Evolutionary conservation across 2,797 vertebrate genomes (phyloP).

Genomic region (Acrossocheilus wenchowensis): DNA sequence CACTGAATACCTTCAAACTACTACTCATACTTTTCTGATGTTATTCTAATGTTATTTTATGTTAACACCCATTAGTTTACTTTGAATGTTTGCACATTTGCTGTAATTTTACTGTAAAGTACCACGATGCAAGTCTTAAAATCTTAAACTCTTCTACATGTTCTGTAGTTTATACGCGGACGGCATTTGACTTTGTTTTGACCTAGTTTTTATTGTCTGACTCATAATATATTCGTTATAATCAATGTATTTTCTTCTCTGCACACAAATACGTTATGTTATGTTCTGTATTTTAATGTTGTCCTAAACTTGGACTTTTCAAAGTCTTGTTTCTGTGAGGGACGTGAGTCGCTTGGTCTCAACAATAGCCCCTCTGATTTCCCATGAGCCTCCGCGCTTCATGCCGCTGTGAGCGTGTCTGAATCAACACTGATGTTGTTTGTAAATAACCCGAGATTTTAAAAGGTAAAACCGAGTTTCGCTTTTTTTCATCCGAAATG

Average conservation of each 20-base stretch:
- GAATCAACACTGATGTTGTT: slow-evolving; percentile 32
- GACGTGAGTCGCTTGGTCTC: background rate
- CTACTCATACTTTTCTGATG: background rate
- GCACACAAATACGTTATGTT: background rate
- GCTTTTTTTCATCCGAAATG: background rate
- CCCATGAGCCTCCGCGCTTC: slow-evolving; percentile 51
- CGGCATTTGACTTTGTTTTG: background rate
- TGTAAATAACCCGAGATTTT: slow-evolving; percentile 38
- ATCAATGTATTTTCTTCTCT: background rate
- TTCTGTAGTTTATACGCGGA: background rate
- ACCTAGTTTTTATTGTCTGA: background rate
- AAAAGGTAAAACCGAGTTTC: slow-evolving; percentile 29
- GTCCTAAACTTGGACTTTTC: background rate
- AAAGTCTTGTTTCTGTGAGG: background rate
- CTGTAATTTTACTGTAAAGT: background rate
- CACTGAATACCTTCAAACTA: background rate
- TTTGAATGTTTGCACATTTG: background rate
- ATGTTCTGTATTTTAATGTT: background rate
- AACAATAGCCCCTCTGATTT: slow-evolving; percentile 42
- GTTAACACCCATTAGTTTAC: background rate
- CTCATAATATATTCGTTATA: background rate
- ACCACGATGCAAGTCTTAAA: background rate
- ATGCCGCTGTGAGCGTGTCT: slow-evolving; percentile 44
- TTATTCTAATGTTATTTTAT: background rate
- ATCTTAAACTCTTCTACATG: background rate